These are phyloP conservation scores for Montipora cactus DNA, from an alignment of 64 coral and sea anemone species.

Conservation along the genomic window DNA sequence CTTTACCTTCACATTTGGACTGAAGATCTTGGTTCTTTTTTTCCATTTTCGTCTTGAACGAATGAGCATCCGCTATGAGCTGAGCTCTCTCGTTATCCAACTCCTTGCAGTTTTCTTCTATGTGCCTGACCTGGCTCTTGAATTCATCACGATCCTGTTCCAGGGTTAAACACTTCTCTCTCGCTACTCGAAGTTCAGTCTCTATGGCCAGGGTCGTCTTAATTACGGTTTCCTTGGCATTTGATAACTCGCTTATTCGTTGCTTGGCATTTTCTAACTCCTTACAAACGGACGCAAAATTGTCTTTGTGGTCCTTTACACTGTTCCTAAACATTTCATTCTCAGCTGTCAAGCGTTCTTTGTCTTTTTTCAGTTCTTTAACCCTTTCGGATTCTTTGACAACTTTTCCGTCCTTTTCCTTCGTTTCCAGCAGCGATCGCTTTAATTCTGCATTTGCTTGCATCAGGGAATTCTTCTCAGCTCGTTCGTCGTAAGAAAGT, in stretches of 20 bases:
- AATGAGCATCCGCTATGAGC: slow-evolving; percentile 70
- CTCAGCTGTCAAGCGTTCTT: slow-evolving; percentile 1
- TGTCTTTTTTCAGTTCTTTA: slow-evolving; percentile 55
- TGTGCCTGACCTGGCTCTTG: slow-evolving; percentile 12
- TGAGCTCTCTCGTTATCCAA: slow-evolving; percentile 62
- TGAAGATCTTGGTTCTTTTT: slow-evolving; percentile 65
- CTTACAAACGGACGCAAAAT: slow-evolving; percentile 10
- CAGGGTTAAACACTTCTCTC: slow-evolving; percentile 31
- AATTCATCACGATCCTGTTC: slow-evolving; percentile 38
- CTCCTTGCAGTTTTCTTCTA: slow-evolving; percentile 58
- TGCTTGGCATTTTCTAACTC: slow-evolving; percentile 22
- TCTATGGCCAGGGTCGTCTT: slow-evolving; percentile 47
- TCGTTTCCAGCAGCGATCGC: slow-evolving; percentile 3
- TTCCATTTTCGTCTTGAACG: slow-evolving; percentile 83
- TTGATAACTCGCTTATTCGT: slow-evolving; percentile 41
- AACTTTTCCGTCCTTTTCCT: slow-evolving; percentile 17
- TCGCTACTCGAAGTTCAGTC: slow-evolving; percentile 41
- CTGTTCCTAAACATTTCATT: slow-evolving; percentile 38
- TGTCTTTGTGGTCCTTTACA: slow-evolving; percentile 6
- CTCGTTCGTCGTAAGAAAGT: slow-evolving; percentile 57
- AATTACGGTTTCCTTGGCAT: slow-evolving; percentile 46
- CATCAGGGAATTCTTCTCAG: slow-evolving; percentile 42
- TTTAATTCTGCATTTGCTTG: slow-evolving; percentile 30
- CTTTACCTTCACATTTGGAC: slow-evolving; percentile 63
- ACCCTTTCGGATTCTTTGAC: slow-evolving; percentile 12